phyloP scores from a whole-genome alignment of 2,888 invertebrate species.

The Tridacna gigas region DNA sequence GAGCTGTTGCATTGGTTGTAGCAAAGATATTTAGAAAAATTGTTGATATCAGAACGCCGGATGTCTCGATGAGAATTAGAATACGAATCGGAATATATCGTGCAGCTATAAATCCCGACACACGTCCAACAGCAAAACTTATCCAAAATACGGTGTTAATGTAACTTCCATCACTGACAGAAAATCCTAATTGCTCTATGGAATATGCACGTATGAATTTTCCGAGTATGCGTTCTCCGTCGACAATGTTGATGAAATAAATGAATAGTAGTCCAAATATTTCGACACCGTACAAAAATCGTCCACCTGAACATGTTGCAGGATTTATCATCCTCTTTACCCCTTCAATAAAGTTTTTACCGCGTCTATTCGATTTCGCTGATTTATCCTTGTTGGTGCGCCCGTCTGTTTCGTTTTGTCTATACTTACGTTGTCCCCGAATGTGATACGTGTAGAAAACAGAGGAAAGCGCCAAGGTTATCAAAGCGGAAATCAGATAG shows the following conservation, averaged over 20 bases:
- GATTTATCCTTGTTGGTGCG: background rate
- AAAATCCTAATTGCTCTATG: slow-evolving; percentile 70
- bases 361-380: slow-evolving; percentile 9
- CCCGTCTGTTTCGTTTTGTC: background rate
- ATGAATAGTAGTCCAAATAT: slow-evolving; percentile 68
- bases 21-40: slow-evolving; percentile 68
- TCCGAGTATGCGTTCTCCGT: slow-evolving; percentile 71
- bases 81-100: slow-evolving; percentile 66
- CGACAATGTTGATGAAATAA: slow-evolving; percentile 70
- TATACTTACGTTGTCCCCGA: background rate
- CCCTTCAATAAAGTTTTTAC: background rate
- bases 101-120: slow-evolving; percentile 67
- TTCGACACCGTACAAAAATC: slow-evolving; percentile 63
- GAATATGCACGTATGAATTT: slow-evolving; percentile 75
- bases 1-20: slow-evolving; percentile 46
- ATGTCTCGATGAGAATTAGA: slow-evolving; percentile 66
- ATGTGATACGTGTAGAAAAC: slow-evolving; percentile 66
- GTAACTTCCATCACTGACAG: slow-evolving; percentile 65
- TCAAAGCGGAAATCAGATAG: slow-evolving; percentile 64
- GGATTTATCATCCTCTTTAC: slow-evolving; percentile 65
- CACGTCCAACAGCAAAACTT: slow-evolving; percentile 69
- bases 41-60: slow-evolving; percentile 59
- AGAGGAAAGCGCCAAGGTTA: slow-evolving; percentile 51
- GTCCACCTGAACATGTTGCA: slow-evolving; percentile 67
- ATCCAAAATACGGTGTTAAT: slow-evolving; percentile 75